phyloP scores from a whole-genome alignment of 92 coral and sea anemone genomes.

The Anthopleura xanthogrammica region DNA sequence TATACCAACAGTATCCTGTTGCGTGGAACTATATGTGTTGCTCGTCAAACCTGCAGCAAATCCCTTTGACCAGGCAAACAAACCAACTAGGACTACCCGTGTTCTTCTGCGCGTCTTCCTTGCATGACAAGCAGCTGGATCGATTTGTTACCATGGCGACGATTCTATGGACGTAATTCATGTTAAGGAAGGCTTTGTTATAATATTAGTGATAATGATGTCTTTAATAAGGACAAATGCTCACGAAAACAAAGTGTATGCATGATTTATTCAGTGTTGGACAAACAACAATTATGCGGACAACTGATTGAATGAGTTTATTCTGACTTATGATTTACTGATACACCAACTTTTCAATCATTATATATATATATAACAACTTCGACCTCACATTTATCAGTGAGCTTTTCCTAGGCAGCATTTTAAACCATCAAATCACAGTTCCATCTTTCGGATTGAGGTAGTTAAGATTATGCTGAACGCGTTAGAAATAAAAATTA shows the following conservation, averaged over 20 bases:
- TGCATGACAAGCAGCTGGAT: background rate
- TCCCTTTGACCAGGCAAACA: background rate
- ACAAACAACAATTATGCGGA: too few species aligned
- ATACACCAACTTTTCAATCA: too few species aligned
- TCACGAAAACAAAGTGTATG: background rate
- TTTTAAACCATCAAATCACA: too few species aligned
- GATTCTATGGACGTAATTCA: background rate
- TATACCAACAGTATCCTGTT: background rate
- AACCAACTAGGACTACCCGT: background rate
- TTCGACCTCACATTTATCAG: too few species aligned
- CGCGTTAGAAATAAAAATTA: too few species aligned
- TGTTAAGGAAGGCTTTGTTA: background rate
- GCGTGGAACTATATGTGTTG: background rate
- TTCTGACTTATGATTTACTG: too few species aligned
- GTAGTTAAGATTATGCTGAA: too few species aligned
- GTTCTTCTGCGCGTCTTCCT: background rate
- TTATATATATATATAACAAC: too few species aligned
- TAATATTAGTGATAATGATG: background rate
- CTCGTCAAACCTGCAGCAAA: background rate
- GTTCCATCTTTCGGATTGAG: too few species aligned
- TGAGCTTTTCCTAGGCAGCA: too few species aligned
- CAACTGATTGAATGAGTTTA: too few species aligned
- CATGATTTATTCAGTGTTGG: too few species aligned
- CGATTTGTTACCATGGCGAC: constrained; percentile 1
- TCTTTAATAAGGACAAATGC: background rate